A percentile compares a stretch with the other conserved stretches of the same genome.
These are phyloP conservation scores for Pseudonaja textilis DNA, from an alignment of 2,113 vertebrate species.

Conservation along the genomic window DNA sequence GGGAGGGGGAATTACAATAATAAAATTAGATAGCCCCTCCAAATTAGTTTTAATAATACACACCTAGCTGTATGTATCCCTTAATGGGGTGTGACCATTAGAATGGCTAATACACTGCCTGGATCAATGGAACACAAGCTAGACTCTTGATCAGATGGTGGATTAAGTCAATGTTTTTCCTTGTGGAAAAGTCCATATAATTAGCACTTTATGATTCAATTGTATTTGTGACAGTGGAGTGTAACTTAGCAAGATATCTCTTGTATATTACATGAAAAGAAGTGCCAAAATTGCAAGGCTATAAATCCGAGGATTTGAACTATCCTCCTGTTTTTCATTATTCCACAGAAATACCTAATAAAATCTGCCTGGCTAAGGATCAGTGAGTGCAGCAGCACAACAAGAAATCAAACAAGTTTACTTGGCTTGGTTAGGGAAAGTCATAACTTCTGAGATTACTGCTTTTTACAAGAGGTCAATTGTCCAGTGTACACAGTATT, in stretches of 20 bases:
- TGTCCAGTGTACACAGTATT: background rate
- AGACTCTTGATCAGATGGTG: background rate
- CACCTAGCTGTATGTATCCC: background rate
- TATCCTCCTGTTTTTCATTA: constrained; percentile 4
- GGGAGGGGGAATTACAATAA: background rate
- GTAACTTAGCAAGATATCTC: background rate
- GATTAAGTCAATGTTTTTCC: background rate
- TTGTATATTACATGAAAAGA: background rate
- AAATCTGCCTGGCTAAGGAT: background rate
- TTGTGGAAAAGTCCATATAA: background rate
- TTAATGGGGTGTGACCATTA: background rate
- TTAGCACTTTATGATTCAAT: background rate
- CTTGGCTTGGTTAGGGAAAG: background rate
- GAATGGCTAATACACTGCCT: too few relatives aligned
- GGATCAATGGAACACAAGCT: background rate
- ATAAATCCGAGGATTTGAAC: background rate
- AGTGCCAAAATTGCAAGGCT: background rate
- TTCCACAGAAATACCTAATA: constrained; percentile 7
- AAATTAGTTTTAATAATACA: background rate
- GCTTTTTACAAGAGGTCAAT: constrained; percentile 18
- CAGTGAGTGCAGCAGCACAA: background rate
- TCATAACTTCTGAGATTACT: background rate
- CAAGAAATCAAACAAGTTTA: constrained; percentile 5
- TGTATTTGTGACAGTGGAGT: background rate
- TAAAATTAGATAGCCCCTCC: background rate